phyloP scores from a whole-genome alignment of 2,797 vertebrate species.

The Oryzias sinensis region DNA sequence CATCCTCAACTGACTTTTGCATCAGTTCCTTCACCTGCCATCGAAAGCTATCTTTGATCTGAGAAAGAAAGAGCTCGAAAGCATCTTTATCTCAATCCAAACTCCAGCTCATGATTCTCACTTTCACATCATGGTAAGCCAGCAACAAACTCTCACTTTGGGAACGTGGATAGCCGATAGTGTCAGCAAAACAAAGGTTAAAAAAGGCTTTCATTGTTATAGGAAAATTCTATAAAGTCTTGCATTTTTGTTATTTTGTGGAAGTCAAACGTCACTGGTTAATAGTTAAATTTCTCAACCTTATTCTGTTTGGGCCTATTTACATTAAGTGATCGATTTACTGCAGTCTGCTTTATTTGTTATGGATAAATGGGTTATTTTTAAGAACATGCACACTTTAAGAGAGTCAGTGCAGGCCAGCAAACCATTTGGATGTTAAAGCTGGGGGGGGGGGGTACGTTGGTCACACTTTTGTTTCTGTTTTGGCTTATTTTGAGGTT shows the following conservation, averaged over 20 bases:
- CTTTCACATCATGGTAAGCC: conserved; percentile 46
- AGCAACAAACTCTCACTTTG: conserved; percentile 36
- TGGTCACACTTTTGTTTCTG: conserved; percentile 36
- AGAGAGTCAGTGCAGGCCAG: conserved; percentile 48
- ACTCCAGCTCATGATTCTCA: conserved; percentile 24
- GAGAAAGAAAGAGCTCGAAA: conserved; percentile 14
- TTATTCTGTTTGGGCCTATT: too few species aligned
- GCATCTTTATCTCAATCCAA: conserved; percentile 17
- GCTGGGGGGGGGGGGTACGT: conserved; percentile 20
- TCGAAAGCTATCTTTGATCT: conserved; percentile 21
- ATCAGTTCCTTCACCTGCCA: conserved; percentile 29
- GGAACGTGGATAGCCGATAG: conserved; percentile 12
- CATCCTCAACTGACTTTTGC: conserved; percentile 43
- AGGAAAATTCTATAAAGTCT: conserved; percentile 36
- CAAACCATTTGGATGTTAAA: conserved; percentile 44
- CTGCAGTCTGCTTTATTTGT: too few species aligned
- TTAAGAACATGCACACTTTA: conserved; percentile 38
- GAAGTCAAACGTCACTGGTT: too few species aligned
- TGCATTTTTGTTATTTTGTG: too few species aligned
- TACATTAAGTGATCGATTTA: too few species aligned
- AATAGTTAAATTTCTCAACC: too few species aligned
- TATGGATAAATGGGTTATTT: too few species aligned
- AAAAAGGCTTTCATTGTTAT: conserved; percentile 8
- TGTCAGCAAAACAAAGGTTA: conserved; percentile 6
- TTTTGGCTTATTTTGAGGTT: conserved; percentile 48